Base-by-base conservation (phyloP, 2,888 invertebrate genomes). In the Metallyticus violacea region DNA sequence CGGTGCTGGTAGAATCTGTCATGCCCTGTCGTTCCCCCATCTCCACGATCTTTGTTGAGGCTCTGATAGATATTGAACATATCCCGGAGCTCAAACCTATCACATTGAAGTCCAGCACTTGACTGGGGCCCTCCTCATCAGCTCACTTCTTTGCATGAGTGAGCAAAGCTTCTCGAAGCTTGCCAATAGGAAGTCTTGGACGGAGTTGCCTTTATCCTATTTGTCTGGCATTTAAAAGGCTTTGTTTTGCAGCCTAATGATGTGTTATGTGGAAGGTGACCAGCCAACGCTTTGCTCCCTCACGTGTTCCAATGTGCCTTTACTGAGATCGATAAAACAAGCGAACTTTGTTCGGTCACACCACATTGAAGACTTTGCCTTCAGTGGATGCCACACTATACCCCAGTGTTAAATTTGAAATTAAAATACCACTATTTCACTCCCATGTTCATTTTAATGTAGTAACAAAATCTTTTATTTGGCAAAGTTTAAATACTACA, bases 31-130 rank as follows among this genome's bases (percentile, higher is more conserved):
- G 95, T 95, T 89, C 92, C 93, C 88, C 92, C 94, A 89, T 91
- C 92, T 29, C 93, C 93, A 89, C 91, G 92, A 5, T 92, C 93
- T 28, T 92, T 93, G 26, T 94, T 93, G 89, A 96, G 94, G 88
- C 93, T 95, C 90, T 96, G 95, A 90, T 96, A 96, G 88, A 97
- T 92, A 90, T 96, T 96, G 91, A 97, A 97, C 96, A 97, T 96
- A 85, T 85, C 83, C 83, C 3, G 76, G 80, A 26, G 81, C 80
- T 25, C 79, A 27, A 26, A 79, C 26, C 9, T 22, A 27, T 7
- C 79, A 79, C 79, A 26, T 22, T 7, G 28, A 22, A 26, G 22
- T 28, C 9, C 28, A 5, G 22, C 9, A 15, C 81, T 40, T 30
- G 22, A 81, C 30, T 25, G 76, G 76, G 0, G 4, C 7, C 2